These are phyloP conservation scores for Neuroscelio doddi DNA, from an alignment of 2,888 invertebrate genomes.

Conservation along the genomic window DNA sequence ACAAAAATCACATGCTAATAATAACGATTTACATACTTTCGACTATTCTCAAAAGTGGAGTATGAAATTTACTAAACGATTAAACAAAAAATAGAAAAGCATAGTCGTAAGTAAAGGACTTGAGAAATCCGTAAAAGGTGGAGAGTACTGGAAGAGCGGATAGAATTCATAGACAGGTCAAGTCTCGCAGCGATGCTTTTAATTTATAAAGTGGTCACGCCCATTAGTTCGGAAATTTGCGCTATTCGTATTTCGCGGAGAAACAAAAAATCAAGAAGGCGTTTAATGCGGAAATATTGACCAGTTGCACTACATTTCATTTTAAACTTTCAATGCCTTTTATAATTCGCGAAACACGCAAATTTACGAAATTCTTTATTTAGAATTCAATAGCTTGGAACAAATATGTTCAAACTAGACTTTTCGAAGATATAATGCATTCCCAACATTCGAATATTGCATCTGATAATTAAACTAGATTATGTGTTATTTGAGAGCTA, in stretches of 20 bases:
- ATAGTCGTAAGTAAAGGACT: constrained; percentile 26
- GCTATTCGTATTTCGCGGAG: constrained; percentile 19
- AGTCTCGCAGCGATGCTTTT: constrained; percentile 47
- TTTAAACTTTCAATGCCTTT: constrained; percentile 9
- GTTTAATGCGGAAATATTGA: constrained; percentile 31
- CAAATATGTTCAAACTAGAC: too few species aligned
- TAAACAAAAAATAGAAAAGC: constrained; percentile 5
- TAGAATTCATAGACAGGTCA: constrained; percentile 39
- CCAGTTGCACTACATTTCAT: constrained; percentile 11
- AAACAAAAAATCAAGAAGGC: constrained; percentile 35
- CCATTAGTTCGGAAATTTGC: constrained; percentile 47
- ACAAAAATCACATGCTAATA: too few species aligned
- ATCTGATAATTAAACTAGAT: too few species aligned
- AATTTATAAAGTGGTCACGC: constrained; percentile 51
- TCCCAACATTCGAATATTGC: too few species aligned
- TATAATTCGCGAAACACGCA: constrained; percentile 10
- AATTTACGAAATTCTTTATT: too few species aligned
- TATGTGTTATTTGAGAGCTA: too few species aligned
- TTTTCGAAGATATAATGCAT: too few species aligned
- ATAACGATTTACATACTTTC: too few species aligned
- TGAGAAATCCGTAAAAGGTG: constrained; percentile 44
- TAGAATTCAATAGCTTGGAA: too few species aligned
- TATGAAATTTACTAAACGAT: too few species aligned
- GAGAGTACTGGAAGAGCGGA: constrained; percentile 36
- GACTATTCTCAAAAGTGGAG: too few species aligned